These are phyloP conservation scores for Drosophila flavopinicola DNA, from an alignment of 2,888 invertebrate species.

Conservation along the genomic window DNA sequence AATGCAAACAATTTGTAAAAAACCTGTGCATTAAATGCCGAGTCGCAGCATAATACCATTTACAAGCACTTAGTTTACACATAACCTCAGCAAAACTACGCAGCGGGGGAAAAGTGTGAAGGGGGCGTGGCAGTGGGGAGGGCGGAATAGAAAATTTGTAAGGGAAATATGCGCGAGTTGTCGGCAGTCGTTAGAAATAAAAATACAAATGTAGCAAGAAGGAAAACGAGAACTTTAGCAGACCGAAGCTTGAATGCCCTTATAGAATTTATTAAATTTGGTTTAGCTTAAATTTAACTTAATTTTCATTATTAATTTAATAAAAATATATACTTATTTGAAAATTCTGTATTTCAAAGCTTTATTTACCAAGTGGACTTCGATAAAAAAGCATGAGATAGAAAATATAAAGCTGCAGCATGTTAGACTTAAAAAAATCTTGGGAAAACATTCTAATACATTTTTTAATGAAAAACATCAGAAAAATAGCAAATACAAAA, in stretches of 20 bases:
- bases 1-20: slow-evolving; percentile 9
- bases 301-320: too few relatives aligned
- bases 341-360: too few relatives aligned
- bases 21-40: slow-evolving; percentile 34
- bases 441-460: too few relatives aligned
- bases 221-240: neutral
- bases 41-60: slow-evolving; percentile 56
- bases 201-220: slow-evolving; percentile 41
- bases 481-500: too few relatives aligned
- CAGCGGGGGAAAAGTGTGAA: neutral
- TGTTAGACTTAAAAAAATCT: too few relatives aligned
- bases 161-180: slow-evolving; percentile 67
- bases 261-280: neutral
- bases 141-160: slow-evolving; percentile 53
- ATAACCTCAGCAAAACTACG: slow-evolving; percentile 46
- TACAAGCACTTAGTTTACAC: slow-evolving; percentile 69
- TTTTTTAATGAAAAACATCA: too few relatives aligned
- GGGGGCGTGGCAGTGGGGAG: neutral
- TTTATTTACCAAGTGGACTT: too few relatives aligned
- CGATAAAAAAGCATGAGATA: too few relatives aligned
- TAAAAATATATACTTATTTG: too few relatives aligned
- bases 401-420: too few relatives aligned
- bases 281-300: too few relatives aligned
- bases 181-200: slow-evolving; percentile 34
- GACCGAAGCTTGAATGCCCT: slow-evolving; percentile 6